Evolutionary conservation across 2,113 vertebrate species (phyloP), one percentile per base, ranked within the genome.

Genomic region (Chitala chitala): DNA sequence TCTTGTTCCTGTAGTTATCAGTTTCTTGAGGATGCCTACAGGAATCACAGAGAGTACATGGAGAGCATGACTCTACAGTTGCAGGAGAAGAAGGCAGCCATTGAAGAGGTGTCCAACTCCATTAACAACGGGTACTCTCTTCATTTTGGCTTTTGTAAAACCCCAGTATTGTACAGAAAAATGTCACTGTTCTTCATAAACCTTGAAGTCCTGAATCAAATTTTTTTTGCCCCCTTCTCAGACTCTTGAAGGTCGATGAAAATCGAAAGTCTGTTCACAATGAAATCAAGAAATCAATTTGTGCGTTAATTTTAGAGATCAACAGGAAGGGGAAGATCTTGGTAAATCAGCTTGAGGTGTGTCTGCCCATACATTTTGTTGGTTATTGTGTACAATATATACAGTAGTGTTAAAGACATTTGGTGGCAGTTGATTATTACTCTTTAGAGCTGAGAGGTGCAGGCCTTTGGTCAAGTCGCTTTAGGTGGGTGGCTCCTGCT

Each of bases 21-120:
- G 81, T 99, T 99, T 89, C 89, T 99, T 83, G 96, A 99, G 84
- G 97, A 98, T 83, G 97, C 97, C 1, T 99, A 98, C 87, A 94
- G 93, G 76, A 98, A 98, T 84, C 97, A 99, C 87, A 94, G 91
- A 83, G 94, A 96, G 77, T 94, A 96, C 77, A 93, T 99, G 81
- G 96, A 98, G 81, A 96, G 92, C 50, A 89, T 99, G 85, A 96
- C 96, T 3, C 91, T 91, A 40, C 98, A 99, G 84, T 76, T 99
- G 75, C 95, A 97, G 89, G 96, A 98, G 75, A 99, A 98, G 84
- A 94, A 91, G 79, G 97, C 95, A 69, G 93, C 92, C 58, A 94
- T 98, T 22, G 95, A 96, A 78, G 94, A 94, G 0, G 92, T 97
- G 59, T 94, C 94, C 50, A 90, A 89, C 79, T 94, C 95, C 71